Percentiles rank a stretch among this genome's conserved stretches.
Conservation (phyloP, 2,797 vertebrate genomes). For the Malacoctenus gilli region DNA sequence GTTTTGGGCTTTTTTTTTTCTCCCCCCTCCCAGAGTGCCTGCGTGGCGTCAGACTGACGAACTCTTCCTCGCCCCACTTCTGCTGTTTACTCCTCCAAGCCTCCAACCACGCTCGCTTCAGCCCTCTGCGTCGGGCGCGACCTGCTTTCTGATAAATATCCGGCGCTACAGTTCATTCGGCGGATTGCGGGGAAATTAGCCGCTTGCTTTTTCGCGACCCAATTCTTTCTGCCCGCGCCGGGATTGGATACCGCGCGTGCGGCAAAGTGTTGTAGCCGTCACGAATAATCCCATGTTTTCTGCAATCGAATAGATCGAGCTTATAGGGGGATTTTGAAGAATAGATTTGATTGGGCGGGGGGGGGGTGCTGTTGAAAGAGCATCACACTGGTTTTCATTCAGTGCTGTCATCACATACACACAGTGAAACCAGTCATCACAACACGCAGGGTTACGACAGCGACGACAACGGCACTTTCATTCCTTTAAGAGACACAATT, state of each 20-base stretch:
- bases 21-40: conserved; percentile 20
- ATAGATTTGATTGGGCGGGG: conserved; percentile 6
- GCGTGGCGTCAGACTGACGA: conserved; percentile 43
- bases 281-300: conserved; percentile 6
- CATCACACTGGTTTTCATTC: too few species aligned
- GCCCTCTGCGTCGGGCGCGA: conserved; percentile 47
- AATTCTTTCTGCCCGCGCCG: conserved; percentile 45
- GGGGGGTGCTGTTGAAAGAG: too few species aligned
- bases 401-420: too few species aligned
- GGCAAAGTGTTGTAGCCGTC: conserved; percentile 1
- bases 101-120: conserved; percentile 43
- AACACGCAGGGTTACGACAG: too few species aligned
- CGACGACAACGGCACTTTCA: too few species aligned
- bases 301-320: conserved; percentile 15
- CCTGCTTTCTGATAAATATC: conserved; percentile 59
- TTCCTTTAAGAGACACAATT: too few species aligned
- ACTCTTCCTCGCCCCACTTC: conserved; percentile 15
- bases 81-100: conserved; percentile 27
- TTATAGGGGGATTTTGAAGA: conserved; percentile 4
- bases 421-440: too few species aligned
- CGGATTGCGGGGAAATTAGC: conserved; percentile 54
- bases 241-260: conserved; percentile 22
- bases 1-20: too few species aligned
- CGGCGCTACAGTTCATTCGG: conserved; percentile 46
- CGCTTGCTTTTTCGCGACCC: conserved; percentile 44